Evolutionary conservation across 2,113 vertebrate species (phyloP).

Genomic region (Osmerus eperlanus): DNA sequence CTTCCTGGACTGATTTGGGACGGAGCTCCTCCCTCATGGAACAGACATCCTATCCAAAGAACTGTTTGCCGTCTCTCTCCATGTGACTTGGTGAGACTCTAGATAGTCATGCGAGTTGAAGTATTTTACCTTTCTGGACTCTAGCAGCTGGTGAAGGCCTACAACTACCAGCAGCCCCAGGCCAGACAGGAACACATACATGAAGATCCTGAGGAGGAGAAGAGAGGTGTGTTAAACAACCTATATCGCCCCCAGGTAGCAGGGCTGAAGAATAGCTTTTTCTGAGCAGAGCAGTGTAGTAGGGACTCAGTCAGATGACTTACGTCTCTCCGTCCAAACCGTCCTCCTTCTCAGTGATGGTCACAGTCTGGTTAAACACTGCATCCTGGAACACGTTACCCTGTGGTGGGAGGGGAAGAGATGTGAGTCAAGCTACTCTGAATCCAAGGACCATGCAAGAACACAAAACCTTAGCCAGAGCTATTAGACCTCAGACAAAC

Average conservation of each 20-base stretch:
- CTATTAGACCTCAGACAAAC: background rate
- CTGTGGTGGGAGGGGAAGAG: slow-evolving; percentile 50
- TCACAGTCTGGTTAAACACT: slow-evolving; percentile 98
- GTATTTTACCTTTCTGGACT: slow-evolving; percentile 89
- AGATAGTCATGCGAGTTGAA: too few species aligned
- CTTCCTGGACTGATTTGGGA: too few species aligned
- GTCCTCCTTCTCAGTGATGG: slow-evolving; percentile 91
- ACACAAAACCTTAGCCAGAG: background rate
- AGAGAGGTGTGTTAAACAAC: background rate
- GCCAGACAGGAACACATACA: slow-evolving; percentile 96
- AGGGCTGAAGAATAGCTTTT: background rate
- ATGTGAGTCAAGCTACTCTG: background rate
- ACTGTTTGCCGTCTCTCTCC: too few species aligned
- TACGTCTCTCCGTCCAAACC: slow-evolving; percentile 97
- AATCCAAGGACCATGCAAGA: background rate
- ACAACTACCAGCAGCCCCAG: slow-evolving; percentile 88
- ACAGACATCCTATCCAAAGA: background rate
- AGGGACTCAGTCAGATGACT: slow-evolving; percentile 43
- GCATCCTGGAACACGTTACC: slow-evolving; percentile 96
- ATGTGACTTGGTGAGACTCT: too few species aligned
- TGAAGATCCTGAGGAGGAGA: slow-evolving; percentile 84
- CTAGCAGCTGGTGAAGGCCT: slow-evolving; percentile 92
- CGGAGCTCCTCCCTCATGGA: too few species aligned
- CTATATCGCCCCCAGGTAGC: background rate
- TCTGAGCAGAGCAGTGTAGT: background rate